Percentiles rank a stretch among this genome's conserved stretches.
Conservation (phyloP, 35 echinoderm and acorn worm genomes). For the Amphiura filiformis region DNA sequence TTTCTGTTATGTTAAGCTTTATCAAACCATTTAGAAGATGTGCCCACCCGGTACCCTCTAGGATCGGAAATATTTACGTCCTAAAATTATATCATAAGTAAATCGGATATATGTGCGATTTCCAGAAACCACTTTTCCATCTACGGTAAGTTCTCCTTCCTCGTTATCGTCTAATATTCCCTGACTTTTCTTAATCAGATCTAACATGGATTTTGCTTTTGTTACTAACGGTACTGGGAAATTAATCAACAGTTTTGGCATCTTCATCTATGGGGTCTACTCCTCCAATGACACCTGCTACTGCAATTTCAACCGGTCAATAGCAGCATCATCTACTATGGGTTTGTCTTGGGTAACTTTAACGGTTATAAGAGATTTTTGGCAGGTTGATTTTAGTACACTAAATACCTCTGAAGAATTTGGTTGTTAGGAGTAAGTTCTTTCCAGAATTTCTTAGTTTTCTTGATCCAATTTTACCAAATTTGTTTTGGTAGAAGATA, state of each 20-base stretch:
- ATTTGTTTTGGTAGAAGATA: too few relatives aligned
- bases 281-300: neutral
- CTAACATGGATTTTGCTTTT: constrained; percentile 8
- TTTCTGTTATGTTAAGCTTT: too few relatives aligned
- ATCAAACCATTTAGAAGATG: too few relatives aligned
- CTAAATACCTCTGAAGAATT: constrained; percentile 19
- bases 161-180: constrained; percentile 10
- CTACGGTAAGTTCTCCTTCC: neutral
- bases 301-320: neutral
- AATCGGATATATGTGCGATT: too few relatives aligned
- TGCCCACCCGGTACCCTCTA: too few relatives aligned
- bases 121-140: too few relatives aligned
- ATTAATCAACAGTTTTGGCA: neutral
- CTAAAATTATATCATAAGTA: too few relatives aligned
- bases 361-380: neutral
- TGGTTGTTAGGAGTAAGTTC: constrained; percentile 25
- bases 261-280: neutral
- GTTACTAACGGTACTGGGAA: neutral
- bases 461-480: constrained; percentile 34
- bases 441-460: constrained; percentile 1
- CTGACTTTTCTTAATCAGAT: constrained; percentile 21
- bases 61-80: too few relatives aligned
- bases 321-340: neutral
- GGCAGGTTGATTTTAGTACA: neutral
- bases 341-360: neutral